A percentile compares a stretch with the other conserved stretches of the same genome.
Evolutionary conservation across 1,140 invertebrate genomes (phyloP).

Genomic region (Spodoptera frugiperda): DNA sequence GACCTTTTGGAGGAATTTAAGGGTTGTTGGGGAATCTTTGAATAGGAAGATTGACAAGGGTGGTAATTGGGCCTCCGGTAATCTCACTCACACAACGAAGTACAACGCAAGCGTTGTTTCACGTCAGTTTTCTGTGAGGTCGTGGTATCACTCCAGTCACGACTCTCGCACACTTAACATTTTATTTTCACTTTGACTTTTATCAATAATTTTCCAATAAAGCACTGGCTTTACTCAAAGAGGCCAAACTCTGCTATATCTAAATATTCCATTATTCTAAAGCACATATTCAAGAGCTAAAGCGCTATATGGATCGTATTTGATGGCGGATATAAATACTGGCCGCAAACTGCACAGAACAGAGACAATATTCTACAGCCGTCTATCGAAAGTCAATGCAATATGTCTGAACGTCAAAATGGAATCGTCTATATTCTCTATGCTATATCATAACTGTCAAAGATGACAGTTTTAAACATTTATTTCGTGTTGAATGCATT

Average conservation of each 20-base stretch:
- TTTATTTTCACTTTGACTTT: too few species aligned
- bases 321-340: conserved; percentile 35
- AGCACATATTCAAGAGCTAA: not conserved
- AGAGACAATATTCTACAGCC: conserved; percentile 25
- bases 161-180: too few species aligned
- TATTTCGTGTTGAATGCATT: conserved; percentile 1
- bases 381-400: not conserved
- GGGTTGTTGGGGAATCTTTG: too few species aligned
- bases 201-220: too few species aligned
- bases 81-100: too few species aligned
- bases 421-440: not conserved
- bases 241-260: not conserved
- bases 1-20: too few species aligned
- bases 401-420: conserved; percentile 17
- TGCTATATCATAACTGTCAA: not conserved
- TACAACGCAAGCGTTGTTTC: too few species aligned
- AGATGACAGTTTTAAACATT: not conserved
- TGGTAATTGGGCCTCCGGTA: too few species aligned
- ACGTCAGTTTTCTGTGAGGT: too few species aligned
- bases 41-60: too few species aligned
- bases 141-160: too few species aligned
- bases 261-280: conserved; percentile 13
- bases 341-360: not conserved
- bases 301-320: conserved; percentile 6
- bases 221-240: too few species aligned